Base-by-base conservation (phyloP, 2,797 vertebrate species). In the Synaphobranchus kaupii region DNA sequence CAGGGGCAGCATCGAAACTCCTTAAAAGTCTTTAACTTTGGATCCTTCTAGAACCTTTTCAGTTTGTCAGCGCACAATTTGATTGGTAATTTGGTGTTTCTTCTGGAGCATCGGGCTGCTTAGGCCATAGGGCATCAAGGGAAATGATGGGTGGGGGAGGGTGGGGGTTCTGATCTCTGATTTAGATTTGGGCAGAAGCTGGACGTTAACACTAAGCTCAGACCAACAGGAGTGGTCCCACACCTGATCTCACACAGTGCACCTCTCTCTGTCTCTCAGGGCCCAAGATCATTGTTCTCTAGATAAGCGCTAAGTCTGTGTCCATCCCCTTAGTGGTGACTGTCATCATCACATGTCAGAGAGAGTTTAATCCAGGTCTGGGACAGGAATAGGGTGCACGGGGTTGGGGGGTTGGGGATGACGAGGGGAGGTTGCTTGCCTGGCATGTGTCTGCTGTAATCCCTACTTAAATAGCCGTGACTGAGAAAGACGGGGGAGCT, bases 351-450 rank as follows among this genome's bases (percentile, higher is more conserved):
- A 89, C 92, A 94, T 85, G 93, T 97, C 96, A 97, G 91, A 90
- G 87, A 87, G 89, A 89, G 92, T 88, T 89, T 97, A 97, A 97
- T 97, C 96, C 94, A 31, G 86, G 94, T 93, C 94, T 92, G 91
- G 94, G 93, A 94, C 94, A 96, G 92, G 95, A 97, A 98, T 97
- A 98, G 97, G 92, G 93, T 94, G 93, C 88, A 92, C 90, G 88
- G 91, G 92, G 92, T 91, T 92, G 91, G 92, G 91, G 86, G 92
- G 92, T 20, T 4, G 60, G 63, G 63, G 63, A 91, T 86, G 81
- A 91, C 89, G 90, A 94, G 93, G 91, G 85, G 90, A 89, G 78
- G 83, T 81, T 90, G 88, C 88, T 90, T 90, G 84, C 68, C 76
- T 71, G 86, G 88, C 90, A 92, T 93, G 93, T 92, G 93, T 90